Evolutionary conservation across 2,888 invertebrate species (phyloP).

Genomic region (Acleris sparsana): DNA sequence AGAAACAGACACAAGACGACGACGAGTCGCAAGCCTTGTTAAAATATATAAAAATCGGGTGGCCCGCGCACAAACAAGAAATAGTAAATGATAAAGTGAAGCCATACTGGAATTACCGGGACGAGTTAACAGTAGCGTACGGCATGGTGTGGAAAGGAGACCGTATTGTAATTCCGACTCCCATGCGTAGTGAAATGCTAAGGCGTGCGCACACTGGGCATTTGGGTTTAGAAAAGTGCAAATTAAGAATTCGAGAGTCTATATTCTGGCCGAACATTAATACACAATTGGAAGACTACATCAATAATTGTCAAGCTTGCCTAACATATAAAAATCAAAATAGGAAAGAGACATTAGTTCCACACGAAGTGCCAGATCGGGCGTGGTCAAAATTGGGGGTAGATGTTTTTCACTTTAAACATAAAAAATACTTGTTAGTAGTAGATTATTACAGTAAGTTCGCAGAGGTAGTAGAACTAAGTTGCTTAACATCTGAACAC

Average conservation of each 20-base stretch:
- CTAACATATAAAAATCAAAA: background rate
- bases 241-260: background rate
- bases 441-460: no score
- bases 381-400: no score
- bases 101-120: no score
- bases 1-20: background rate
- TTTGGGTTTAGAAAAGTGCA: background rate
- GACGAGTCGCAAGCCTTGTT: background rate
- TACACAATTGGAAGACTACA: background rate
- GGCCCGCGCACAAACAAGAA: slow-evolving; percentile 1
- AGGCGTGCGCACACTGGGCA: background rate
- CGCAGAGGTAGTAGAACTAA: background rate
- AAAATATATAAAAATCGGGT: slow-evolving; percentile 1
- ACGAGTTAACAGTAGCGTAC: slow-evolving; percentile 2
- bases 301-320: slow-evolving; percentile 3
- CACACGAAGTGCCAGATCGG: background rate
- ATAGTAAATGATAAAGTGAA: background rate
- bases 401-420: no score
- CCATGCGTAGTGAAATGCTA: slow-evolving; percentile 2
- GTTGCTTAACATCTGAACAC: background rate
- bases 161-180: background rate
- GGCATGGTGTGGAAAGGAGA: slow-evolving; percentile 5
- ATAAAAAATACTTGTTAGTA: no score
- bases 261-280: slow-evolving; percentile 7
- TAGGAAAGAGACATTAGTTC: background rate